Base-by-base conservation (phyloP, 1,140 invertebrate species). In the Zaprionus africanus region DNA sequence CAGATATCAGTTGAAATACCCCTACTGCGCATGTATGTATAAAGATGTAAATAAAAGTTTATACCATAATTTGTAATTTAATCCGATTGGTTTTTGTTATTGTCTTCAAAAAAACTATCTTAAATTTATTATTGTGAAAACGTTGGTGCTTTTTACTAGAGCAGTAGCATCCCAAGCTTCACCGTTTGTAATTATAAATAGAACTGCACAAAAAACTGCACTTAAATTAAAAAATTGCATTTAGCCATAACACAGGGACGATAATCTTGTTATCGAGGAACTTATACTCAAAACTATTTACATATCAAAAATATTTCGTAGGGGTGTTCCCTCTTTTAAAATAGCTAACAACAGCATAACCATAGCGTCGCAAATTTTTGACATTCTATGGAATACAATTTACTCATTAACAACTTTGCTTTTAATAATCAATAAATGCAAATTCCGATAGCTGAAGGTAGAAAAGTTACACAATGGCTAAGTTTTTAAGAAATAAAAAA, bases 181-280 rank as follows among this genome's bases (percentile, higher is more conserved):
- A 46, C 41, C 5, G 3, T 2, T 46, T 17, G n/a, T 46, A 46
- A 46, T 46, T 41, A 46, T 46, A 17, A 17, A 46, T 46, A 46
- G 7, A 46, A 46, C n/a, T 46, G n/a, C n/a, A 46, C 41, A 46
- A 46, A 17, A 17, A 17, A 7, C 41, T 46, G n/a, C 41, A 46
- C 41, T 46, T 46, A 46, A 38, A 17, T 46, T 3, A 17, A 17
- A 7, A 17, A 46, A 46, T 17, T 46, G n/a, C 41, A 17, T 17
- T 46, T 46, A 46, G n/a, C 41, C 41, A 46, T 17, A 46, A 46
- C 41, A 46, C 41, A 46, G 41, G 41, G 41, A 46, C 17, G n/a
- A n/a, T 46, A 46, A 17, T 17, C 19, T 1, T 46, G 41, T 46
- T 46, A 46, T 46, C 41, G 41, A 7, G n/a, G 7, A 46, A 46